These are phyloP conservation scores for Leucoptera coffeella DNA, from an alignment of 2,888 invertebrate genomes.

Conservation along the genomic window DNA sequence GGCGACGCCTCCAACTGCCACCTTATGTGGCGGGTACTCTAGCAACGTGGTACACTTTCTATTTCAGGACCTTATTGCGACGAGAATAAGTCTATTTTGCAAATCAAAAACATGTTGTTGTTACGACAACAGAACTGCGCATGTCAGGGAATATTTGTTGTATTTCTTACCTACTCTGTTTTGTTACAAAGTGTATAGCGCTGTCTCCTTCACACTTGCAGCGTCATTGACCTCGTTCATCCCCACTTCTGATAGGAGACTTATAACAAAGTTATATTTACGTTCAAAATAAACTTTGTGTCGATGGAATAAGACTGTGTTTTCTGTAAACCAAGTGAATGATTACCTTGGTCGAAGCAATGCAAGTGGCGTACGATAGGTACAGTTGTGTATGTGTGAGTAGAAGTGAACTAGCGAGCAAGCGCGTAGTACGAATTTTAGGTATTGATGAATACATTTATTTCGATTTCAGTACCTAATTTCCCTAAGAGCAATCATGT, in stretches of 20 bases:
- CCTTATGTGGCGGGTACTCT: no score
- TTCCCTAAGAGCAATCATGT: conserved; percentile 4
- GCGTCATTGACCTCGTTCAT: conserved; percentile 36
- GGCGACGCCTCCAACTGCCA: no score
- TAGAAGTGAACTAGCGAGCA: conserved; percentile 30
- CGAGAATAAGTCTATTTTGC: no score
- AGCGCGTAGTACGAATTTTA: conserved; percentile 21
- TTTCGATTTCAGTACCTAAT: conserved; percentile 21
- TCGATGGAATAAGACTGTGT: conserved; percentile 11
- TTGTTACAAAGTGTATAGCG: conserved; percentile 4
- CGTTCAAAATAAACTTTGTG: no score
- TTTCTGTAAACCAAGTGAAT: conserved; percentile 27
- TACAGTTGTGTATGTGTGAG: no score
- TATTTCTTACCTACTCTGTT: conserved; percentile 13
- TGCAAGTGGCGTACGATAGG: no score
- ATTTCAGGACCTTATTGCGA: no score
- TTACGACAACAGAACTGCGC: no score
- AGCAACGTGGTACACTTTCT: no score
- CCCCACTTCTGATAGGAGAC: conserved; percentile 22
- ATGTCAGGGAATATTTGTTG: no score
- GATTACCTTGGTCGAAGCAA: conserved; percentile 25
- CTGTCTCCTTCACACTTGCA: conserved; percentile 15
- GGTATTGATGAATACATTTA: conserved; percentile 42
- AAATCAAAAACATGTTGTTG: no score
- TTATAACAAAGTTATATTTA: no score